Evolutionary conservation across 92 coral and sea anemone species (phyloP).

Genomic region (Phenganax marumi): DNA sequence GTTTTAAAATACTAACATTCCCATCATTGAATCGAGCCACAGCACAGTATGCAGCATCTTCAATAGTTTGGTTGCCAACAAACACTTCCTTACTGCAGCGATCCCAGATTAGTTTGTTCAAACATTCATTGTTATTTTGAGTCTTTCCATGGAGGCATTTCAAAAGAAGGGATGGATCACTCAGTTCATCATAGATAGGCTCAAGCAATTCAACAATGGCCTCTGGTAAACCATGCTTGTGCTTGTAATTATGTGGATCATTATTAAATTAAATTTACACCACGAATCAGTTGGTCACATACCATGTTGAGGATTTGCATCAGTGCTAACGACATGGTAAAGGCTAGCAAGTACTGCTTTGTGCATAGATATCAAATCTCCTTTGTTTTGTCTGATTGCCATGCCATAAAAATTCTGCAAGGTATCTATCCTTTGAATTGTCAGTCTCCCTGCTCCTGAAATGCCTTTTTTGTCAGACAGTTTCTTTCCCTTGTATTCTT

Average conservation of each 20-base stretch:
- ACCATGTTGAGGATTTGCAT: no score
- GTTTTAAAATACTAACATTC: constrained; percentile 15
- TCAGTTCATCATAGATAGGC: constrained; percentile 1
- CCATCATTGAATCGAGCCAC: constrained; percentile 24
- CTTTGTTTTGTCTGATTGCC: neutral
- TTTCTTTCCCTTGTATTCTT: neutral
- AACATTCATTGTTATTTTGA: neutral
- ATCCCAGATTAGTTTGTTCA: constrained; percentile 10
- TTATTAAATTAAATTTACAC: neutral
- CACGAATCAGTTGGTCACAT: neutral
- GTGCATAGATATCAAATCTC: neutral
- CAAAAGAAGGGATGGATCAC: neutral
- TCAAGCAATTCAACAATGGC: constrained; percentile 7
- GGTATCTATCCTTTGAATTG: neutral
- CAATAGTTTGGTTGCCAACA: constrained; percentile 15
- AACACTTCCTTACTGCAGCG: constrained; percentile 12
- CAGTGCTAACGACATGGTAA: neutral
- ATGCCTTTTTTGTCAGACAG: constrained; percentile 2
- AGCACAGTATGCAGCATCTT: constrained; percentile 27
- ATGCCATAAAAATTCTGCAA: neutral
- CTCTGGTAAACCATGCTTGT: neutral
- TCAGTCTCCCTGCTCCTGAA: constrained; percentile 11
- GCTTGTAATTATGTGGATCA: neutral
- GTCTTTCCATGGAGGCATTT: constrained; percentile 11
- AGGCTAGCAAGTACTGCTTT: constrained; percentile 4